Percentiles rank a stretch among this genome's conserved stretches.
Conservation (phyloP, 2,888 invertebrate species). For the Cylloceria caligata region DNA sequence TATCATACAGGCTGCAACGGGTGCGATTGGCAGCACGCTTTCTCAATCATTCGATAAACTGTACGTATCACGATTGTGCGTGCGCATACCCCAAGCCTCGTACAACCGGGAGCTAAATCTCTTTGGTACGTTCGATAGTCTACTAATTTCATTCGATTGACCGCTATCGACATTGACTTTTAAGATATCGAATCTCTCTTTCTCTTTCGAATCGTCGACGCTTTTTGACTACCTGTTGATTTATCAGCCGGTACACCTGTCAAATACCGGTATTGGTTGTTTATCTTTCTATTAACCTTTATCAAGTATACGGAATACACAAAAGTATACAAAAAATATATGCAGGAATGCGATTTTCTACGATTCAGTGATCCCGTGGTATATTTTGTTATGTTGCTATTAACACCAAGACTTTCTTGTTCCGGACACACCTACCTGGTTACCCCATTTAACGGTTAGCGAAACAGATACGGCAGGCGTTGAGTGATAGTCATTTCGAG, state of each 20-base stretch:
- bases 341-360: constrained; percentile 14
- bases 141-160: constrained; percentile 48
- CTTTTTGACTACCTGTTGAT: constrained; percentile 15
- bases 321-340: background rate
- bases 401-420: constrained; percentile 15
- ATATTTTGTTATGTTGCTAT: background rate
- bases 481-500: too few species aligned
- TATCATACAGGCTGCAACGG: constrained; percentile 3
- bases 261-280: background rate
- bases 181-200: constrained; percentile 46
- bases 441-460: background rate
- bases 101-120: constrained; percentile 6
- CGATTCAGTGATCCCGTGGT: background rate
- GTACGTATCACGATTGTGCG: constrained; percentile 47
- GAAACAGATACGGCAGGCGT: background rate
- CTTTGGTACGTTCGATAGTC: constrained; percentile 15
- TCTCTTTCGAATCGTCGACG: constrained; percentile 19
- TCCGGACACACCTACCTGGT: background rate
- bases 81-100: constrained; percentile 7
- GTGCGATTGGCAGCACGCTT: constrained; percentile 21
- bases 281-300: background rate
- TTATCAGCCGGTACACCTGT: background rate
- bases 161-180: constrained; percentile 54
- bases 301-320: background rate
- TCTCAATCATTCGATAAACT: constrained; percentile 52